Conservation (phyloP, 2,888 invertebrate species). For the Mythimna lalbum region DNA sequence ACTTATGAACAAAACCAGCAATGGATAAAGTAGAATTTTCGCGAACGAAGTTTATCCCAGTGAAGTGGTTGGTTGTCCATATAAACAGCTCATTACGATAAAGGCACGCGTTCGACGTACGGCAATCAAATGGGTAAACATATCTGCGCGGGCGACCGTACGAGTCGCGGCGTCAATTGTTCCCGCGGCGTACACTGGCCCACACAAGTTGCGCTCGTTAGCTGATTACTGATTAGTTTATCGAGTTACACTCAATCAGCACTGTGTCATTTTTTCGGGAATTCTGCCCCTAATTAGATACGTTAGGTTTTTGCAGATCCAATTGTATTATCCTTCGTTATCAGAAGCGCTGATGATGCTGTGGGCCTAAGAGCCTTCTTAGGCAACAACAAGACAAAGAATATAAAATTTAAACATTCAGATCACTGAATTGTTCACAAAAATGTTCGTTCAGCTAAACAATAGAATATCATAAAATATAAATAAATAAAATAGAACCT, state of each 20-base stretch:
- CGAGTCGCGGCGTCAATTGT: conserved; percentile 43
- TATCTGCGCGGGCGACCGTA: conserved; percentile 64
- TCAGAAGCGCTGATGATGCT: background rate
- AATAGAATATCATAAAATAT: too few species aligned
- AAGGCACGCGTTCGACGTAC: conserved; percentile 69
- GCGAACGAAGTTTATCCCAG: background rate
- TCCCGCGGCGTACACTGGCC: conserved; percentile 46
- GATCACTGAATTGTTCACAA: background rate
- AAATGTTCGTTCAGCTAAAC: background rate
- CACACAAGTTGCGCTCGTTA: conserved; percentile 62
- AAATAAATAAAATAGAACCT: too few species aligned
- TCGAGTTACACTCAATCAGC: conserved; percentile 65
- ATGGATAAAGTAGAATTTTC: background rate
- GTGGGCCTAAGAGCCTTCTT: background rate
- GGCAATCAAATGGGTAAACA: conserved; percentile 72
- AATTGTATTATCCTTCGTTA: conserved; percentile 35
- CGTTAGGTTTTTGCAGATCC: conserved; percentile 23
- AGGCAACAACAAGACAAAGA: background rate
- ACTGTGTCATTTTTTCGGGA: conserved; percentile 46
- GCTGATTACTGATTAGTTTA: conserved; percentile 68
- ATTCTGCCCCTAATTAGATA: conserved; percentile 4
- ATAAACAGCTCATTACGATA: conserved; percentile 76
- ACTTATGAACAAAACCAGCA: background rate
- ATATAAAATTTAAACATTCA: background rate
- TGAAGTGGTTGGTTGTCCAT: conserved; percentile 53